A percentile compares a stretch with the other conserved stretches of the same genome.
Conservation (phyloP, 1,140 invertebrate genomes). For the Achatina immaculata region DNA sequence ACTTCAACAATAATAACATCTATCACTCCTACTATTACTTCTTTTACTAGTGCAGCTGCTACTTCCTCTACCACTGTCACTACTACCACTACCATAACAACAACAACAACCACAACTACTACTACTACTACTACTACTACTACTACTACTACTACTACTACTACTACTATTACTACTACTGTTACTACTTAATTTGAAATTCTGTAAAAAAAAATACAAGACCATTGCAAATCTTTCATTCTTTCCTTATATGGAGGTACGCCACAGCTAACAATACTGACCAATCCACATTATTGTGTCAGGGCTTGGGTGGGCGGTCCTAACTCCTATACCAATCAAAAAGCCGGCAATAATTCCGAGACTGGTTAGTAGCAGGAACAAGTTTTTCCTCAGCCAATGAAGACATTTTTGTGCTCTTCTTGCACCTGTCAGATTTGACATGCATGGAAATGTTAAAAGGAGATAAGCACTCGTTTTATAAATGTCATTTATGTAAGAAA, state of each 20-base stretch:
- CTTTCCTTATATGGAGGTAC: background rate
- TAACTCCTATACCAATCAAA: background rate
- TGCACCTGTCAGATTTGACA: background rate
- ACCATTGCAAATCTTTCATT: too few species aligned
- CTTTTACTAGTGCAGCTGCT: background rate
- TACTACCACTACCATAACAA: background rate
- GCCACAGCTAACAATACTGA: too few species aligned
- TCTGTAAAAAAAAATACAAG: too few species aligned
- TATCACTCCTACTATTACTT: slow-evolving; percentile 4
- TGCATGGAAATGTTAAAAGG: too few species aligned
- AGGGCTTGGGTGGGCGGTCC: background rate
- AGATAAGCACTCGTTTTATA: too few species aligned
- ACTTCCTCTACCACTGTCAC: background rate
- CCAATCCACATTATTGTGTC: background rate
- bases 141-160: slow-evolving; percentile 15
- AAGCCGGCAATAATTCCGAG: background rate
- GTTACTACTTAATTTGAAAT: too few species aligned
- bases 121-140: slow-evolving; percentile 7
- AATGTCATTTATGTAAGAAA: too few species aligned
- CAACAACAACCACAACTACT: background rate
- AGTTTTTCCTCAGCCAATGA: background rate
- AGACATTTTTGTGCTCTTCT: background rate
- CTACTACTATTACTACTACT: slow-evolving; percentile 8
- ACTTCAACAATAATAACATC: background rate
- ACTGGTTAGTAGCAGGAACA: background rate